Conservation (phyloP, 2,888 invertebrate genomes). For the Philopedon plagiatum region DNA sequence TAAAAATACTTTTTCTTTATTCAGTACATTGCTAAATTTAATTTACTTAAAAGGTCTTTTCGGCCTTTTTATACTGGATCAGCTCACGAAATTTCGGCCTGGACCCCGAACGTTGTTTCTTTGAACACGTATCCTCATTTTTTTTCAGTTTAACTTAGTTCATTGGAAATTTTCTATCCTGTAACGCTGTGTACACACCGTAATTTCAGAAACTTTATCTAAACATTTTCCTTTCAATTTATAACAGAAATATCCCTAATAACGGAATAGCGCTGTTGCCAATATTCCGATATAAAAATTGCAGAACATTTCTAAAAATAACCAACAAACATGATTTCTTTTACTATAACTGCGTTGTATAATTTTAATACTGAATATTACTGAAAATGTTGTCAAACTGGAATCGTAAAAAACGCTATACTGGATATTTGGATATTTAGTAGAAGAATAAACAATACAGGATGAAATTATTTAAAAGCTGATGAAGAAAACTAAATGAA, state of each 20-base stretch:
- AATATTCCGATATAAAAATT: too few relatives aligned
- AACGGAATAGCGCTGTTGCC: not conserved
- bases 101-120: not conserved
- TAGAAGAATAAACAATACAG: too few relatives aligned
- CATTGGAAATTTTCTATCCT: not conserved
- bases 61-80: not conserved
- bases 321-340: too few relatives aligned
- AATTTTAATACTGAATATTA: too few relatives aligned
- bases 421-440: too few relatives aligned
- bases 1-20: not conserved
- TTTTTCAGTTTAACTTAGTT: not conserved
- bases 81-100: not conserved
- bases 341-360: too few relatives aligned
- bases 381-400: too few relatives aligned
- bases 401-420: too few relatives aligned
- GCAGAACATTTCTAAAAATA: too few relatives aligned
- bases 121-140: not conserved
- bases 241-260: not conserved
- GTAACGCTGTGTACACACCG: not conserved
- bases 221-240: conserved; percentile 9
- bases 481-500: too few relatives aligned
- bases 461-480: too few relatives aligned
- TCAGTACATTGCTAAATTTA: conserved; percentile 7
- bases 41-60: conserved; percentile 20
- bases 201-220: conserved; percentile 8